A percentile compares a stretch with the other conserved stretches of the same genome.
Conservation (phyloP, 2,113 vertebrate genomes). For the Saguinus midas region DNA sequence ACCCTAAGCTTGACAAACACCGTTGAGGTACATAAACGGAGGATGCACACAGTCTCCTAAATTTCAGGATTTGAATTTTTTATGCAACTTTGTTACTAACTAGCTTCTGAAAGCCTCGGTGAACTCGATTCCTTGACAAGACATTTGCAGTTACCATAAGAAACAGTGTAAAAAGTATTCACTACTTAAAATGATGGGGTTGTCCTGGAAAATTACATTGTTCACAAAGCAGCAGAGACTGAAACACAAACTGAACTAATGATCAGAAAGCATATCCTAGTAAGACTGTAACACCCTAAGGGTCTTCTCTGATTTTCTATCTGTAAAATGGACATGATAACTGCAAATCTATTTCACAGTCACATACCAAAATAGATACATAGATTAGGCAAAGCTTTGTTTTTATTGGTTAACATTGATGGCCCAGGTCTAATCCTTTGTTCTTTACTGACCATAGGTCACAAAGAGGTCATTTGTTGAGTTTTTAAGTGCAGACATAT, state of each 20-base stretch:
- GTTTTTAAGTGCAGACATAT: not conserved
- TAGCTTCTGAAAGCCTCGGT: not conserved
- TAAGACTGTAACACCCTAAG: not conserved
- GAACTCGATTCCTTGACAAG: not conserved
- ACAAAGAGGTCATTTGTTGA: not conserved
- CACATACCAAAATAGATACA: not conserved
- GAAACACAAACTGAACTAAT: not conserved
- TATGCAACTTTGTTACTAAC: not conserved
- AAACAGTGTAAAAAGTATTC: not conserved
- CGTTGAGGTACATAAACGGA: not conserved
- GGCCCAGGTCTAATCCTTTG: not conserved
- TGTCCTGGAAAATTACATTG: not conserved
- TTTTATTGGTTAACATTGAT: not conserved
- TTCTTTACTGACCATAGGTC: not conserved
- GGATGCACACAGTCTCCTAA: not conserved
- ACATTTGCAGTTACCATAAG: not conserved
- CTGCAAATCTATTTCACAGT: not conserved
- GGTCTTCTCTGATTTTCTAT: not conserved
- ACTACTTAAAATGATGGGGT: not conserved
- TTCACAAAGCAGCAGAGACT: not conserved
- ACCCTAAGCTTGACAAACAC: not conserved
- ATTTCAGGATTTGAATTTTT: not conserved
- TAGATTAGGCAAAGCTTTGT: not conserved
- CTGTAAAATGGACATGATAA: not conserved
- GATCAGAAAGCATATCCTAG: not conserved